Evolutionary conservation across 2,113 vertebrate species (phyloP).

Genomic region (Istiophorus platypterus): DNA sequence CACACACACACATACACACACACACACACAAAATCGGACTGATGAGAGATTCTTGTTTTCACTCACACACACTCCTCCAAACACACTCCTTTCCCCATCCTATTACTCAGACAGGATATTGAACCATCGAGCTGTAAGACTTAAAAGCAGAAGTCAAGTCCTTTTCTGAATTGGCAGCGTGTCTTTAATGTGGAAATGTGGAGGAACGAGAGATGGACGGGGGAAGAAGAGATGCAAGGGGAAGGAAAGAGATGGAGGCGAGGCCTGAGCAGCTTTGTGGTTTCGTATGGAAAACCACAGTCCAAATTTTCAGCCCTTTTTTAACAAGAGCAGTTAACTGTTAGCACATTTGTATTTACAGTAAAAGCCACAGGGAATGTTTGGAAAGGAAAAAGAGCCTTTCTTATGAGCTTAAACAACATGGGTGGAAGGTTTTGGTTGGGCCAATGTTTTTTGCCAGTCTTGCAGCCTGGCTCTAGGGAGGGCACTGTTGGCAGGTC

Average conservation of each 20-base stretch:
- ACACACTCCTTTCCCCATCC: neutral
- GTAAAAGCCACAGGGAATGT: slow-evolving; percentile 28
- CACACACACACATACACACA: neutral
- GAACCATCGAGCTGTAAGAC: slow-evolving; percentile 29
- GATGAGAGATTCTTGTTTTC: neutral
- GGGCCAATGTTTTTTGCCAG: neutral
- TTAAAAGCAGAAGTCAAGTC: slow-evolving; percentile 46
- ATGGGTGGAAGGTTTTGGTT: slow-evolving; percentile 24
- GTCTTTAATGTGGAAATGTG: slow-evolving; percentile 70
- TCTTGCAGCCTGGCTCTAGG: neutral
- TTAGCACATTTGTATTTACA: slow-evolving; percentile 59
- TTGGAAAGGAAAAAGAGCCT: slow-evolving; percentile 30
- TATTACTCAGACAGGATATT: slow-evolving; percentile 28
- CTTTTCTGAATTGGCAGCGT: slow-evolving; percentile 61
- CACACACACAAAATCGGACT: neutral
- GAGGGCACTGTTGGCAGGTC: neutral
- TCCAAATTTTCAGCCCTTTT: slow-evolving; percentile 50
- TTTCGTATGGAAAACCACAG: slow-evolving; percentile 64
- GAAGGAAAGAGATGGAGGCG: slow-evolving; percentile 41
- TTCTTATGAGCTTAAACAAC: slow-evolving; percentile 33
- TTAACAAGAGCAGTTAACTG: slow-evolving; percentile 54
- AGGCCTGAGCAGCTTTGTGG: slow-evolving; percentile 60
- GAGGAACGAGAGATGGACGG: slow-evolving; percentile 12
- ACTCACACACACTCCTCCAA: neutral
- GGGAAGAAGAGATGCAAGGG: slow-evolving; percentile 16